phyloP scores from a whole-genome alignment of 2,113 vertebrate species.

The Nothobranchius kuhntae region DNA sequence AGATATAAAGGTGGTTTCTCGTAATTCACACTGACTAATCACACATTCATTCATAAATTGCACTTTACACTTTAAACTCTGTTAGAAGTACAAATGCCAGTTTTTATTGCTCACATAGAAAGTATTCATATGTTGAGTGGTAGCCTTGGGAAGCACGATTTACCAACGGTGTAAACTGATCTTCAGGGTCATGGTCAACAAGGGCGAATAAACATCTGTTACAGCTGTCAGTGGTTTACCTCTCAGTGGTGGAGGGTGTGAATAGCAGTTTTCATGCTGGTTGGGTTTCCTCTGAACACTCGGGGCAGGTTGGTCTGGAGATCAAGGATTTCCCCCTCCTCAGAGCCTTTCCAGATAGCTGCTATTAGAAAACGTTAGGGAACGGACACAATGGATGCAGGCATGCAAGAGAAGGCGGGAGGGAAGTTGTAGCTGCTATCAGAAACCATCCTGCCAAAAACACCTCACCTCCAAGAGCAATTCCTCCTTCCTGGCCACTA shows the following conservation, averaged over 20 bases:
- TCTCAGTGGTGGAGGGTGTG: constrained; percentile 41
- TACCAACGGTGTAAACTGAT: constrained; percentile 62
- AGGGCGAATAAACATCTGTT: constrained; percentile 63
- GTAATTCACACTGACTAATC: constrained; percentile 23
- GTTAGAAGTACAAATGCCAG: constrained; percentile 40
- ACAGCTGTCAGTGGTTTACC: constrained; percentile 69
- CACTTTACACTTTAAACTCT: constrained; percentile 43
- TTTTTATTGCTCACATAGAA: constrained; percentile 62
- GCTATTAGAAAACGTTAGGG: constrained; percentile 56
- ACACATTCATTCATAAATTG: constrained; percentile 40
- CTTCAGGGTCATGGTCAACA: constrained; percentile 59
- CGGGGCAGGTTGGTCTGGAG: constrained; percentile 38
- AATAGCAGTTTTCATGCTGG: constrained; percentile 67
- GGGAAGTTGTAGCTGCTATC: constrained; percentile 34
- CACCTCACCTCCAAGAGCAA: constrained; percentile 29
- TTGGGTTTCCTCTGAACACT: constrained; percentile 46
- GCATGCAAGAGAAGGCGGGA: constrained; percentile 12
- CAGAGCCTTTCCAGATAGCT: constrained; percentile 61
- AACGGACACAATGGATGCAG: constrained; percentile 25
- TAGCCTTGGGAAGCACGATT: constrained; percentile 66
- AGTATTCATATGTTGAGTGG: constrained; percentile 54
- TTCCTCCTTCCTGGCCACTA: constrained; percentile 74
- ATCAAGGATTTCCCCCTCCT: constrained; percentile 62
- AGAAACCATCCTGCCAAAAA: constrained; percentile 44
- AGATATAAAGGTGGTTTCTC: constrained; percentile 1